phyloP scores from a whole-genome alignment of 64 coral and sea anemone genomes.

The Porites australiensis region DNA sequence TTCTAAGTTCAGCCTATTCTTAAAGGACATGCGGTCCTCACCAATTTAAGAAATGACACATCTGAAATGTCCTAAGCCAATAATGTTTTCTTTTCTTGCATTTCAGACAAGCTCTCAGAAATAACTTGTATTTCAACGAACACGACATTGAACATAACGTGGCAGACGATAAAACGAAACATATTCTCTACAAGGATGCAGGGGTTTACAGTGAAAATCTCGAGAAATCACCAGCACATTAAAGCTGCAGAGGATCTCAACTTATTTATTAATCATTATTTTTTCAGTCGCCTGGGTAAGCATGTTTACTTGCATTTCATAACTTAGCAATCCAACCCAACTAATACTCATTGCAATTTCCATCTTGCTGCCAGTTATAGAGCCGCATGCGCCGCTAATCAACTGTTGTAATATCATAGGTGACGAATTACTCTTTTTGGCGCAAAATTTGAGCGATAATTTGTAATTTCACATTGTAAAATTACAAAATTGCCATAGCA shows the following conservation, averaged over 20 bases:
- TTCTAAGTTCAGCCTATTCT: neutral
- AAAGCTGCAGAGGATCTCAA: neutral
- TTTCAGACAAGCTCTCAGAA: slow-evolving; percentile 29
- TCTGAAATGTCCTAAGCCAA: too few relatives aligned
- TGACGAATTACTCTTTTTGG: too few relatives aligned
- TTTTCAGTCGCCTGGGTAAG: neutral
- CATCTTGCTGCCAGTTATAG: too few relatives aligned
- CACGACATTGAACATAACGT: slow-evolving; percentile 16
- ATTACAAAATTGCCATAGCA: too few relatives aligned
- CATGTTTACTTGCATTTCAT: neutral
- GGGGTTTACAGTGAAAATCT: neutral
- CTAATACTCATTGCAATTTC: too few relatives aligned
- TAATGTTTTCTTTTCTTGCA: neutral
- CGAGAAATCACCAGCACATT: neutral
- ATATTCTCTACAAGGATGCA: neutral
- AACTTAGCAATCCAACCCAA: too few relatives aligned
- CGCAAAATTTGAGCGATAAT: too few relatives aligned
- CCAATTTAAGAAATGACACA: too few relatives aligned
- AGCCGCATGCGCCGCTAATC: too few relatives aligned
- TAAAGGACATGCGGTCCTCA: neutral
- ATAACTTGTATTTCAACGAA: neutral
- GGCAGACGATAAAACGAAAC: neutral
- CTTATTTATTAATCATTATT: neutral
- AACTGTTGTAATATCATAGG: too few relatives aligned
- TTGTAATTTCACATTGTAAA: too few relatives aligned